Conservation (phyloP, 2,888 invertebrate species). For the Drosophila buzzatii region DNA sequence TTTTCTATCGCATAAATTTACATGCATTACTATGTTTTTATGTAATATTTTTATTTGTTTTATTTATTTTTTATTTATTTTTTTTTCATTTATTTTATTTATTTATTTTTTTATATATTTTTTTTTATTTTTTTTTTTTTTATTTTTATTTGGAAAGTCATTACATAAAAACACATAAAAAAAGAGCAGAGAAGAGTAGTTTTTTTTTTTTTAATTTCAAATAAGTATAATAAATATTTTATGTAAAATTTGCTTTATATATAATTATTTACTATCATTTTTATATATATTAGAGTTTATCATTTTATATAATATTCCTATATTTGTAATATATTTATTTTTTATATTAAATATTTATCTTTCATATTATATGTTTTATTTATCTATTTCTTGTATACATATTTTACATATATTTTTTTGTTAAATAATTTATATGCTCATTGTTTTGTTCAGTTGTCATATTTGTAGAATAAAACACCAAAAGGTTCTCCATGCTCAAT, state of each 20-base stretch:
- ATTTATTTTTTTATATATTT: not conserved
- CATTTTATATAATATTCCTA: too few relatives aligned
- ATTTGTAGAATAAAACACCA: not conserved
- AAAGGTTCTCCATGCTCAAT: constrained; percentile 9
- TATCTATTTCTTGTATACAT: not conserved
- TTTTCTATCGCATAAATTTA: too few relatives aligned
- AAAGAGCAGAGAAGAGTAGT: too few relatives aligned
- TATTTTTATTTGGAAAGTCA: too few relatives aligned
- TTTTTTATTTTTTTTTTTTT: not conserved
- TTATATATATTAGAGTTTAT: not conserved
- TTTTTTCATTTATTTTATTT: too few relatives aligned
- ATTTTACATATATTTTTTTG: not conserved
- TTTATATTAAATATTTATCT: not conserved
- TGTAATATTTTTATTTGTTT: too few relatives aligned
- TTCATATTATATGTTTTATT: not conserved
- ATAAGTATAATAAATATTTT: not conserved
- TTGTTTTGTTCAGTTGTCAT: not conserved
- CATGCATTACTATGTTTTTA: not conserved
- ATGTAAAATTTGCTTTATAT: too few relatives aligned
- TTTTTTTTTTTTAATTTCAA: not conserved
- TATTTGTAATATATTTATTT: not conserved
- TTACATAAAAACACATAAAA: too few relatives aligned
- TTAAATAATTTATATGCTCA: not conserved
- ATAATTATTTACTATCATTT: not conserved
- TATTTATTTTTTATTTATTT: not conserved